Percentiles rank a stretch among this genome's conserved stretches.
These are phyloP conservation scores for Corvus moneduloides DNA, from an alignment of 2,113 vertebrate genomes.

Conservation along the genomic window DNA sequence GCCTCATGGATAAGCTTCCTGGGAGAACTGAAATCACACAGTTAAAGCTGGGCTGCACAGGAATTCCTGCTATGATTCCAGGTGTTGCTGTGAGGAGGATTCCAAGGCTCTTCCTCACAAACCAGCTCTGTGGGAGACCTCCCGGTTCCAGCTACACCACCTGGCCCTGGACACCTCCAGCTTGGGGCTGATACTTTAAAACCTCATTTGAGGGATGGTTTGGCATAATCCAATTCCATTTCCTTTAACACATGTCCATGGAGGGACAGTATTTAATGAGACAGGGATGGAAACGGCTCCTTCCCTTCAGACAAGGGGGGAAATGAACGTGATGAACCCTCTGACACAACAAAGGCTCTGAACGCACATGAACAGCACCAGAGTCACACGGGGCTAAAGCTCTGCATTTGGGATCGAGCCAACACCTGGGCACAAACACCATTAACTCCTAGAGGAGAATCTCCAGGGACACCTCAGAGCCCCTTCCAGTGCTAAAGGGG, in stretches of 20 bases:
- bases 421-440: not conserved
- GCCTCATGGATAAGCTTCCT: fast-evolving
- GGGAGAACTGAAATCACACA: not conserved
- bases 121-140: not conserved
- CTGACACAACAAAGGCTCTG: not conserved
- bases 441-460: not conserved
- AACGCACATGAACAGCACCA: not conserved
- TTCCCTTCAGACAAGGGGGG: not conserved
- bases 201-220: not conserved
- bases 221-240: not conserved
- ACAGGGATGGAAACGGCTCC: not conserved
- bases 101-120: not conserved
- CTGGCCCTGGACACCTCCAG: not conserved
- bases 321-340: not conserved
- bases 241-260: not conserved
- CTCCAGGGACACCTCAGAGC: not conserved
- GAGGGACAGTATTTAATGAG: not conserved
- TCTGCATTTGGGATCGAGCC: not conserved
- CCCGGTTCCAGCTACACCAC: fast-evolving
- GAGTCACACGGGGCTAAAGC: not conserved
- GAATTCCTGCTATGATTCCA: fast-evolving
- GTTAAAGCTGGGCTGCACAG: not conserved
- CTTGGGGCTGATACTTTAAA: not conserved
- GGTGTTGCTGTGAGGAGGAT: not conserved
- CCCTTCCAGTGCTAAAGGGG: not conserved